Conservation (phyloP, 2,113 vertebrate genomes). For the Suncus etruscus region DNA sequence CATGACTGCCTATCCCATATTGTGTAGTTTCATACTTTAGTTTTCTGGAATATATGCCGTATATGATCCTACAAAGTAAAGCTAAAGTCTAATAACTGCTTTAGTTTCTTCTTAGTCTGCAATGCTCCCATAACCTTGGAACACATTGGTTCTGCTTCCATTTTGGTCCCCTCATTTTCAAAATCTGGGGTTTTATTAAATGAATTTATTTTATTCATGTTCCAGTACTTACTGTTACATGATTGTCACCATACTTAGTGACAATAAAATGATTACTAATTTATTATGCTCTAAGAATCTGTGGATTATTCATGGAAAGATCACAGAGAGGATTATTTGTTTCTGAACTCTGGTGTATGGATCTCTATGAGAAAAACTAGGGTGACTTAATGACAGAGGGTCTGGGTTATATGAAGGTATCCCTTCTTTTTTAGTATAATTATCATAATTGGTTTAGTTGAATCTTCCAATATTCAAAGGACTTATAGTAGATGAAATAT, state of each 20-base stretch:
- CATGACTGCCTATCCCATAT: too few relatives aligned
- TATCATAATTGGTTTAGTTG: neutral
- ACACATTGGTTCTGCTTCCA: neutral
- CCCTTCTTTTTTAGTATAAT: neutral
- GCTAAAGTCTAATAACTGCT: too few relatives aligned
- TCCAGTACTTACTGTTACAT: neutral
- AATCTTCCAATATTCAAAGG: neutral
- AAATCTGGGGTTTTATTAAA: too few relatives aligned
- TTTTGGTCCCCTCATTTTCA: too few relatives aligned
- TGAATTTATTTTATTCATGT: neutral
- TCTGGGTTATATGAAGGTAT: neutral
- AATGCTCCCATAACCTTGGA: neutral
- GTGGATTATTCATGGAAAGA: neutral
- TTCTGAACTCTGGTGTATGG: neutral
- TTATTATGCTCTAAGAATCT: neutral
- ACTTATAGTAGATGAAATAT: too few relatives aligned
- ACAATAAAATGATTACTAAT: neutral
- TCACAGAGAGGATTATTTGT: neutral
- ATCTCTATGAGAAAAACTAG: neutral
- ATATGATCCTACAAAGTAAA: too few relatives aligned
- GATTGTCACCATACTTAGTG: neutral
- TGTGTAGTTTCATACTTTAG: too few relatives aligned
- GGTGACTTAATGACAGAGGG: neutral
- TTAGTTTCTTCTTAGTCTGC: too few relatives aligned
- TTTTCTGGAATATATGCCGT: too few relatives aligned